These are phyloP conservation scores for Rhizomys pruinosus DNA, from an alignment of 2,113 vertebrate genomes.

Conservation along the genomic window DNA sequence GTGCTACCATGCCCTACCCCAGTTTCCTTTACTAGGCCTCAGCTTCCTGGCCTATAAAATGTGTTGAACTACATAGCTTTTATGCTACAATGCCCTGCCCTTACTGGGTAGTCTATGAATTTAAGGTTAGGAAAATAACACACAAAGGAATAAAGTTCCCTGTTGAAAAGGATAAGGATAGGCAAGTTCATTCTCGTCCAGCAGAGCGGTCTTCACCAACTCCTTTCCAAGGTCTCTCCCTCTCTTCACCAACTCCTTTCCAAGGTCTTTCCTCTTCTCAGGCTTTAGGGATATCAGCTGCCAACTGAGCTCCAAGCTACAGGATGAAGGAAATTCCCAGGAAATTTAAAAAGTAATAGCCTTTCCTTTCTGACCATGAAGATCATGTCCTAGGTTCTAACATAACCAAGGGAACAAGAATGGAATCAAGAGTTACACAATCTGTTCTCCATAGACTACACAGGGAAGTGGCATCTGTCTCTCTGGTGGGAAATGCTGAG, in stretches of 20 bases:
- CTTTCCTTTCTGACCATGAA: not conserved
- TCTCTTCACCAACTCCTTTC: too few relatives aligned
- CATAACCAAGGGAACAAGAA: not conserved
- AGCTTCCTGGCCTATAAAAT: not conserved
- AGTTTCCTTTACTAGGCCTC: conserved; percentile 28
- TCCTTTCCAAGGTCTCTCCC: not conserved
- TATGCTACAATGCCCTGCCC: not conserved
- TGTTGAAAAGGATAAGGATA: not conserved
- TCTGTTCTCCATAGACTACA: not conserved
- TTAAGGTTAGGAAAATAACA: not conserved
- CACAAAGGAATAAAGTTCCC: not conserved
- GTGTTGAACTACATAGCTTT: not conserved
- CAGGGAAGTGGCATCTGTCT: not conserved
- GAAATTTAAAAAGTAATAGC: conserved; percentile 6
- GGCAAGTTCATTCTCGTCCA: not conserved
- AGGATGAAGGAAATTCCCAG: conserved; percentile 12
- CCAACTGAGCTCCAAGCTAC: conserved; percentile 17
- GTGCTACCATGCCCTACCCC: not conserved
- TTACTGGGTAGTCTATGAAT: not conserved
- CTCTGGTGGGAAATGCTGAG: not conserved
- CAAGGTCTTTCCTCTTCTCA: not conserved
- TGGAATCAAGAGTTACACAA: not conserved
- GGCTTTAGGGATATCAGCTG: not conserved
- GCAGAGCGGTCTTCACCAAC: not conserved
- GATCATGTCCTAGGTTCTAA: not conserved